Evolutionary conservation across 2,113 vertebrate genomes (phyloP).

Genomic region (Pluvialis apricaria): DNA sequence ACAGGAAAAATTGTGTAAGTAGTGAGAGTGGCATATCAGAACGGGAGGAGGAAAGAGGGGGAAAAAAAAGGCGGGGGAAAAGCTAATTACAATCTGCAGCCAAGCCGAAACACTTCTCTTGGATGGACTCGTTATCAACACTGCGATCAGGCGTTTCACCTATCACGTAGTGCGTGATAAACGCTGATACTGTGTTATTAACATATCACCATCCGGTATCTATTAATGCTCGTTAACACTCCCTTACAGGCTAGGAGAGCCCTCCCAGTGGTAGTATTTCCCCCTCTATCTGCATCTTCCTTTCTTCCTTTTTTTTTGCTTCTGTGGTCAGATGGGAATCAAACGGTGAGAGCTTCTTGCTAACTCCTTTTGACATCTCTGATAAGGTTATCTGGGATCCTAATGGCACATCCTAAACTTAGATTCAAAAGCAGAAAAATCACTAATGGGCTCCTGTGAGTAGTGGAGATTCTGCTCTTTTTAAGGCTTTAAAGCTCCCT

Average conservation of each 20-base stretch:
- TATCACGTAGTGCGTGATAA: not conserved
- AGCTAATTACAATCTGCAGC: not conserved
- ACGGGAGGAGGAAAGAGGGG: not conserved
- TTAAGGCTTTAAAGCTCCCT: not conserved
- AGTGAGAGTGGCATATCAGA: not conserved
- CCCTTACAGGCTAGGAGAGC: not conserved
- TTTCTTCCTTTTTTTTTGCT: not conserved
- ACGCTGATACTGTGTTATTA: not conserved
- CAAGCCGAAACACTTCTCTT: not conserved
- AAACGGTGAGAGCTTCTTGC: not conserved
- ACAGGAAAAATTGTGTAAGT: not conserved
- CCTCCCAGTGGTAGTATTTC: not conserved
- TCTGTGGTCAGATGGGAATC: not conserved
- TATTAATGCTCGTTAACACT: not conserved
- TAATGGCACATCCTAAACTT: not conserved
- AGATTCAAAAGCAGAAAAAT: not conserved
- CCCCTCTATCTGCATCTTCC: not conserved
- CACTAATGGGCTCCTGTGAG: conserved; percentile 31
- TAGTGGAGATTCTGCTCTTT: not conserved
- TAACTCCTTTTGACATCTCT: not conserved
- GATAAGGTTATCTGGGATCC: not conserved
- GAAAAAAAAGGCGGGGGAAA: not conserved
- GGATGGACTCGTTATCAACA: not conserved
- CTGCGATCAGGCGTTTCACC: not conserved
- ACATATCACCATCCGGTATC: not conserved